Base-by-base conservation (phyloP, 2,113 vertebrate genomes). In the Muntiacus reevesi region DNA sequence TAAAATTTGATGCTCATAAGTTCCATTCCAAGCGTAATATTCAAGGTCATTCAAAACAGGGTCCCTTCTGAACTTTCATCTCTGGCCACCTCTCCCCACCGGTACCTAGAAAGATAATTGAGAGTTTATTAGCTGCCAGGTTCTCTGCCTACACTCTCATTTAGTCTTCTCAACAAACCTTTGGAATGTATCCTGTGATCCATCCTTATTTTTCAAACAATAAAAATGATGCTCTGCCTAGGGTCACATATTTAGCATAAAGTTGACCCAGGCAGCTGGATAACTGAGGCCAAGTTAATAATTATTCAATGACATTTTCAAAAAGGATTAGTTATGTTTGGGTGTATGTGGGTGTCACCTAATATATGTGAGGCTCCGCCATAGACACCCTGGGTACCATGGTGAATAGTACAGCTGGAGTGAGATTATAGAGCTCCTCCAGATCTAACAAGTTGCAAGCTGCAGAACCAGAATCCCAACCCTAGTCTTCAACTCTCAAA, bases 301-400 rank as follows among this genome's bases (percentile, higher is more conserved):
- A 85, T 28, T 33, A 16, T 47, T 74, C 64, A 50, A 5, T 76
- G 17, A 76, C 27, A 30, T 85, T 54, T 36, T 11, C 5, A n/a
- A 90, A 45, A 78, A 45, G n/a, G 45, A 27, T 16, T 30, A 71
- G 30, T 84, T 91, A 10, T n/a, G 9, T 25, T 71, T 82, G 19
- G 55, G 23, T 25, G 21, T 2, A 36, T 11, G 40, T 7, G 23
- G 25, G 30, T 17, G 7, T 87, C 40, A 17, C 40, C 12, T 47
- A 17, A 28, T 5, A 23, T 2, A 5, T 21, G 16, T 36, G 40
- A 13, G 83, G 25, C 52, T 89, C 30, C 23, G 1, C 40, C 6
- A 8, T 0, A 7, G 27, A 83, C 12, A 30, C 45, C 14, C 25
- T 27, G 78, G n/a, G 10, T 10, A 2, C 17, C 1, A 0, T 17